phyloP scores from a whole-genome alignment of 2,888 invertebrate genomes.

The Morpho deidamia region DNA sequence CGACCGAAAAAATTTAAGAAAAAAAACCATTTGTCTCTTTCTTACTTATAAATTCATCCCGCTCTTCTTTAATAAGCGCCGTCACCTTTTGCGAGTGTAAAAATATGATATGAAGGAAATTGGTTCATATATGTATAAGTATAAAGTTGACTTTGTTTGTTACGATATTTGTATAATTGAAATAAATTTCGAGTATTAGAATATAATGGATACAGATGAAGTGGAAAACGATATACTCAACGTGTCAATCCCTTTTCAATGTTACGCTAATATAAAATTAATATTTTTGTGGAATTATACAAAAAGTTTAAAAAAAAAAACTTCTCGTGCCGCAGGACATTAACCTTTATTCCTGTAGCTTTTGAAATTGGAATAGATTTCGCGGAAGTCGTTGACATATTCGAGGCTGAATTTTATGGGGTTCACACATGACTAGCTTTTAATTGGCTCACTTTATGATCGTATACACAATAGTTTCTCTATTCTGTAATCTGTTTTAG shows the following conservation, averaged over 20 bases:
- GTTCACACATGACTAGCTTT: constrained; percentile 51
- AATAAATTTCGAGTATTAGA: constrained; percentile 34
- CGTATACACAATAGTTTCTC: constrained; percentile 29
- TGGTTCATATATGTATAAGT: neutral
- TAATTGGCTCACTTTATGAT: constrained; percentile 47
- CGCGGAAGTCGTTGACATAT: constrained; percentile 40
- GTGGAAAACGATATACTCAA: constrained; percentile 71
- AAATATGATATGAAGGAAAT: constrained; percentile 7
- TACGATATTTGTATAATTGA: constrained; percentile 11
- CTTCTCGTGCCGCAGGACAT: constrained; percentile 36
- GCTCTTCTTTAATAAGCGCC: constrained; percentile 47
- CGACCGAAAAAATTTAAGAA: constrained; percentile 42
- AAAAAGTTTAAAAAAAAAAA: constrained; percentile 29
- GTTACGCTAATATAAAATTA: constrained; percentile 69
- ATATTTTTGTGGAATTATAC: constrained; percentile 47
- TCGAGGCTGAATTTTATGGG: constrained; percentile 44
- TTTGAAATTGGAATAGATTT: constrained; percentile 23
- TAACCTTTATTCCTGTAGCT: constrained; percentile 30
- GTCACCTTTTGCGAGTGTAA: constrained; percentile 13
- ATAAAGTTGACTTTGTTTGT: constrained; percentile 10
- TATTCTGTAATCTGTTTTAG: constrained; percentile 40
- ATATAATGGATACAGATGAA: constrained; percentile 65
- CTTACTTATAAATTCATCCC: constrained; percentile 39
- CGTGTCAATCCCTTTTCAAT: constrained; percentile 72
- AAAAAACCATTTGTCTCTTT: constrained; percentile 39